Evolutionary conservation across 2,797 vertebrate species (phyloP).

Genomic region (Lithobates sylvaticus): DNA sequence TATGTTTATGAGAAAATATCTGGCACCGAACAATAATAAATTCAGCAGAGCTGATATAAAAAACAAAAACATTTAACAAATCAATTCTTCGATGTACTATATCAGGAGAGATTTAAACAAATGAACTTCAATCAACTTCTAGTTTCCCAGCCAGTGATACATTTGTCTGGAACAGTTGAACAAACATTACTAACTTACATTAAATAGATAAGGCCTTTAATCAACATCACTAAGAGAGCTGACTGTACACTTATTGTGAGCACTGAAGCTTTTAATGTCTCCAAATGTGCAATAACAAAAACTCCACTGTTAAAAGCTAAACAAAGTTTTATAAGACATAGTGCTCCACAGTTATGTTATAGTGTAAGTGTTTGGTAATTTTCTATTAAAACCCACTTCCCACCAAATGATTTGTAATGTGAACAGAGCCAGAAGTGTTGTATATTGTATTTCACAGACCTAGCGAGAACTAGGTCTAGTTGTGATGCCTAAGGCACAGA

Average conservation of each 20-base stretch:
- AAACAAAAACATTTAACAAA: background rate
- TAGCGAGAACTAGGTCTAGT: conserved; percentile 17
- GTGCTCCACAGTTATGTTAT: background rate
- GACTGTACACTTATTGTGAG: conserved; percentile 42
- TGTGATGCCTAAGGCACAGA: conserved; percentile 16
- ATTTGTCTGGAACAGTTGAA: conserved; percentile 43
- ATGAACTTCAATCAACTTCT: conserved; percentile 24
- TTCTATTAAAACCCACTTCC: conserved; percentile 24
- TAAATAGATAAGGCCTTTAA: conserved; percentile 48
- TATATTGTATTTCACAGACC: conserved; percentile 39
- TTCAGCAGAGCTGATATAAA: background rate
- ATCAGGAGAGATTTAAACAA: conserved; percentile 1
- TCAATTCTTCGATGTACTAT: background rate
- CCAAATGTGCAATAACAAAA: conserved; percentile 24
- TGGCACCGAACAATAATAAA: background rate
- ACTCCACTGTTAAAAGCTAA: conserved; percentile 13
- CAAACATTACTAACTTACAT: conserved; percentile 46
- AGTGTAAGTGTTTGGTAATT: conserved; percentile 27
- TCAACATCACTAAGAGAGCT: conserved; percentile 26
- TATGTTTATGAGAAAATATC: background rate
- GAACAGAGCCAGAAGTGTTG: conserved; percentile 20
- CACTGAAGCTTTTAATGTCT: conserved; percentile 25
- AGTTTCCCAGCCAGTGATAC: conserved; percentile 20
- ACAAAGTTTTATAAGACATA: conserved; percentile 6
- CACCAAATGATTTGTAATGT: conserved; percentile 21